Conservation (phyloP, 2,113 vertebrate species). For the Actenoides lindsayi region DNA sequence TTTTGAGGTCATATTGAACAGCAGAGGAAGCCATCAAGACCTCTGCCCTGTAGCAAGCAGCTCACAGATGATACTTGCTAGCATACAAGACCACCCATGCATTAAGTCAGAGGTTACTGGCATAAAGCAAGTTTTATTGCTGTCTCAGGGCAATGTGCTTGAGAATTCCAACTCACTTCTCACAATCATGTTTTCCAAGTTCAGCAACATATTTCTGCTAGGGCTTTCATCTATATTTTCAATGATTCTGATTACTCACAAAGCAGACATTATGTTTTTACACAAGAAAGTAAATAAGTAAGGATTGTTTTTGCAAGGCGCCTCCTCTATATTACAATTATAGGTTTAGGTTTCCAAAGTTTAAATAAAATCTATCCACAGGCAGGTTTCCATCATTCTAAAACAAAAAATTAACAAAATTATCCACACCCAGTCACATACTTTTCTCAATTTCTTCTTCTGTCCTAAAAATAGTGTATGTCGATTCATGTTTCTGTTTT, state of each 20-base stretch:
- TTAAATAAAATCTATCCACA: neutral
- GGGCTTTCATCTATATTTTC: neutral
- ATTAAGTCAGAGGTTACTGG: neutral
- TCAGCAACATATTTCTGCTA: neutral
- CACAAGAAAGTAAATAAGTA: neutral
- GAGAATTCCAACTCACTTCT: neutral
- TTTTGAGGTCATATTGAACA: conserved; percentile 23
- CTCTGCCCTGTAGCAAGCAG: neutral
- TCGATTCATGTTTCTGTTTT: neutral
- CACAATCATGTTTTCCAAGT: neutral
- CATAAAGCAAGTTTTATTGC: neutral
- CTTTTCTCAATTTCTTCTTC: neutral
- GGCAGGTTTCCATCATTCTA: neutral
- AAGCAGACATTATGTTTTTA: neutral
- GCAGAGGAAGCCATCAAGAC: neutral
- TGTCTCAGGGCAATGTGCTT: neutral
- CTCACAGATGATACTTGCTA: neutral
- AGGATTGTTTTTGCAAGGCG: neutral
- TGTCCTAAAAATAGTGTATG: neutral
- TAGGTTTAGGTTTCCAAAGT: neutral
- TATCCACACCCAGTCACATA: neutral
- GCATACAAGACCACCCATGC: neutral
- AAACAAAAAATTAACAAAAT: neutral
- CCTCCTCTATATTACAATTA: neutral
- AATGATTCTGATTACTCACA: neutral